These are phyloP conservation scores for Champsocephalus gunnari DNA, from an alignment of 2,797 vertebrate species.

Conservation along the genomic window DNA sequence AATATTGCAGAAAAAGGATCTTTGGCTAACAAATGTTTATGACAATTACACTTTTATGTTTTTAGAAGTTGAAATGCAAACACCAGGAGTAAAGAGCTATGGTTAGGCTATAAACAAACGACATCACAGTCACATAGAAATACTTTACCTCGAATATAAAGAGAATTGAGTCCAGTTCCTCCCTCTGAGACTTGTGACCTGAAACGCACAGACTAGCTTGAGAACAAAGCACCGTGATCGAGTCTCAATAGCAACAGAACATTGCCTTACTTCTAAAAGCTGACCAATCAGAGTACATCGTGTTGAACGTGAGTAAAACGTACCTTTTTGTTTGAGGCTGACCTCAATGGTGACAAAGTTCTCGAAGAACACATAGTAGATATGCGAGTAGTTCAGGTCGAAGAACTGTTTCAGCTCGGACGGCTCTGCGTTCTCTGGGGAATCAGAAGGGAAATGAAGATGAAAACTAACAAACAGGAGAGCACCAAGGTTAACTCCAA, in stretches of 20 bases:
- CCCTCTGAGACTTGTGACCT: conserved; percentile 99
- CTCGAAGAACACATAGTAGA: conserved; percentile 99
- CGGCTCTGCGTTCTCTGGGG: conserved; percentile 93
- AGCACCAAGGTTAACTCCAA: no score
- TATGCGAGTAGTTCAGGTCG: conserved; percentile 96
- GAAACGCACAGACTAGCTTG: conserved; percentile 48
- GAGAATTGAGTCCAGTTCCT: conserved; percentile 98
- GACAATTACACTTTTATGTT: no score
- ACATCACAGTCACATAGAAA: no score
- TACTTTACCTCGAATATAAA: conserved; percentile 97
- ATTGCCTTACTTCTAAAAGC: not conserved
- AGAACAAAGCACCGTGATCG: conserved; percentile 36
- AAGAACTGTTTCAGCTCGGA: conserved; percentile 98
- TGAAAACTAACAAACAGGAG: not conserved
- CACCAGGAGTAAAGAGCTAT: no score
- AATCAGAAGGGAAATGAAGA: conserved; percentile 1
- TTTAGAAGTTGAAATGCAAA: no score
- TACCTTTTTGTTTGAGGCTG: conserved; percentile 98
- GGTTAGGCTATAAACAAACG: no score
- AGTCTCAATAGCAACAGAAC: not conserved
- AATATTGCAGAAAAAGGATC: no score
- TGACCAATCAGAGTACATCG: not conserved
- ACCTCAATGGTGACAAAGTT: conserved; percentile 99
- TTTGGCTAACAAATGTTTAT: no score
- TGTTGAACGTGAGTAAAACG: conserved; percentile 4